Conservation (phyloP, 2,797 vertebrate species). For the Fundulus diaphanus region DNA sequence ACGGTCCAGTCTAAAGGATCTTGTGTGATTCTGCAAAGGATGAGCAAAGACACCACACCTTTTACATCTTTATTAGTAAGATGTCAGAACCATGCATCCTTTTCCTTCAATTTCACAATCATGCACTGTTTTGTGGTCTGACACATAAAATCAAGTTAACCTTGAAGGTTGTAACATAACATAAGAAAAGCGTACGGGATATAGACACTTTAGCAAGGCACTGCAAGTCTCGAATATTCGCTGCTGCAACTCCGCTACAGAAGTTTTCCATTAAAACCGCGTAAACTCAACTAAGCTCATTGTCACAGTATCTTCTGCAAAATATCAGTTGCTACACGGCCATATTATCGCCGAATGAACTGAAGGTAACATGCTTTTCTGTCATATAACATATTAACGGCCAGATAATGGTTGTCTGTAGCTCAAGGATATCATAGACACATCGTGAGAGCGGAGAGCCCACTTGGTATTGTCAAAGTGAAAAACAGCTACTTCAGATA, state of each 20-base stretch:
- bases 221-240: not conserved
- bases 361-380: not conserved
- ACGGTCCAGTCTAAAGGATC: not conserved
- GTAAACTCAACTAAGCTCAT: not conserved
- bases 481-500: constrained; percentile 13
- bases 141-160: no score
- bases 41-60: not conserved
- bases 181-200: not conserved
- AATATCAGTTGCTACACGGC: not conserved
- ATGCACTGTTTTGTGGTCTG: not conserved
- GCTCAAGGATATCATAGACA: constrained; percentile 10
- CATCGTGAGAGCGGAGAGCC: constrained; percentile 7
- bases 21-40: not conserved
- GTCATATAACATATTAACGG: not conserved
- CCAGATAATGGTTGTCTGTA: constrained; percentile 8
- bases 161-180: not conserved
- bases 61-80: no score
- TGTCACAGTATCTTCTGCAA: not conserved
- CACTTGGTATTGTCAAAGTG: constrained; percentile 11
- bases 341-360: not conserved
- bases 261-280: not conserved
- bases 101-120: not conserved
- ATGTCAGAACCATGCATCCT: not conserved
- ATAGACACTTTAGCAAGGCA: not conserved
- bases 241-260: not conserved